phyloP scores from a whole-genome alignment of 2,797 vertebrate species.

The Pyrrhura leucotis region DNA sequence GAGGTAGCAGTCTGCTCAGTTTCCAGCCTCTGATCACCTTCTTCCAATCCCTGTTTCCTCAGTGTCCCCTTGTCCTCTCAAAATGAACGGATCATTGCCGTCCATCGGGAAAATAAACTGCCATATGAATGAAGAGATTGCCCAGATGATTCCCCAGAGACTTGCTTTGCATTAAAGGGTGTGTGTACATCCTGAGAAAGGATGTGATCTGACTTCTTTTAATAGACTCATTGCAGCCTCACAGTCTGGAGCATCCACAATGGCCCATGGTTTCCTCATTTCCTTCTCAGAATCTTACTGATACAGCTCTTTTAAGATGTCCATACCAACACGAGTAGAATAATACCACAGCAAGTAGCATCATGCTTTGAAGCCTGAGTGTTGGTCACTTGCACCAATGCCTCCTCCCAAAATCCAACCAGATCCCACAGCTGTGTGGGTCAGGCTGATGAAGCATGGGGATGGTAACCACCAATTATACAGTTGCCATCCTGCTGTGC shows the following conservation, averaged over 20 bases:
- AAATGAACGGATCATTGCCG: background rate
- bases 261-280: background rate
- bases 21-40: conserved; percentile 53
- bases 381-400: background rate
- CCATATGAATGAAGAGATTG: background rate
- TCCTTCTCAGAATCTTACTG: background rate
- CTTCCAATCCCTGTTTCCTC: conserved; percentile 1
- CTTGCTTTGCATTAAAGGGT: background rate
- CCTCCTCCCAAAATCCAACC: background rate
- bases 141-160: background rate
- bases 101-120: background rate
- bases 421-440: background rate
- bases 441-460: background rate
- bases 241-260: background rate
- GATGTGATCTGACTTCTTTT: background rate
- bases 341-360: background rate
- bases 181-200: background rate
- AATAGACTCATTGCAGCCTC: background rate
- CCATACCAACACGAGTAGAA: background rate
- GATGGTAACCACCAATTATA: background rate
- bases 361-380: background rate
- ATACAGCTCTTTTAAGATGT: background rate
- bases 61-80: background rate
- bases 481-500: background rate
- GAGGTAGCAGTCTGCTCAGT: background rate